These are phyloP conservation scores for Acronicta aceris DNA, from an alignment of 2,888 invertebrate species.

Conservation along the genomic window DNA sequence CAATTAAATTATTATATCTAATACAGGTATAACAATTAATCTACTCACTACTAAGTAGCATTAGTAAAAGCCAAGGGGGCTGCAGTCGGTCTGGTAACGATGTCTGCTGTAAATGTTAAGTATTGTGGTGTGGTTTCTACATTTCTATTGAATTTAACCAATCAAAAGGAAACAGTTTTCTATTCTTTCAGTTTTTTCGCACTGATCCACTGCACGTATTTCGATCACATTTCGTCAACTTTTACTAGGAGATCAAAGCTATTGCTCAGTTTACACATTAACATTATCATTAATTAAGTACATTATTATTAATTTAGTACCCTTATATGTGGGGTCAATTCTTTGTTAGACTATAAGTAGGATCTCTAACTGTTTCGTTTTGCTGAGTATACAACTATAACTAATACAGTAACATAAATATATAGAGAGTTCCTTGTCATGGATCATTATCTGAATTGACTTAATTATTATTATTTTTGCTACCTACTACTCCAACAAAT, in stretches of 20 bases:
- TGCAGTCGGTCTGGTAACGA: background rate
- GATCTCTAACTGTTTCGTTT: too few relatives aligned
- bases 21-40: background rate
- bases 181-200: too few relatives aligned
- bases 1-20: background rate
- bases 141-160: background rate
- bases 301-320: too few relatives aligned
- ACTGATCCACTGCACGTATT: too few relatives aligned
- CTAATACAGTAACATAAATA: background rate
- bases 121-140: background rate
- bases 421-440: conserved; percentile 27
- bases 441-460: conserved; percentile 3
- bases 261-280: too few relatives aligned
- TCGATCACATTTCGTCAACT: too few relatives aligned
- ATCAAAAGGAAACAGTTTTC: background rate
- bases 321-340: too few relatives aligned
- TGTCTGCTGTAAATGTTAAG: too few relatives aligned
- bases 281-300: too few relatives aligned
- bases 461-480: background rate
- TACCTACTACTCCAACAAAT: conserved; percentile 38
- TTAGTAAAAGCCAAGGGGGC: background rate
- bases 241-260: too few relatives aligned
- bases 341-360: too few relatives aligned
- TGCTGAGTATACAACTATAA: background rate
- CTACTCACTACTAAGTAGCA: background rate